A percentile compares a stretch with the other conserved stretches of the same genome.
These are phyloP conservation scores for Microplitis mediator DNA, from an alignment of 1,140 invertebrate genomes.

Conservation along the genomic window DNA sequence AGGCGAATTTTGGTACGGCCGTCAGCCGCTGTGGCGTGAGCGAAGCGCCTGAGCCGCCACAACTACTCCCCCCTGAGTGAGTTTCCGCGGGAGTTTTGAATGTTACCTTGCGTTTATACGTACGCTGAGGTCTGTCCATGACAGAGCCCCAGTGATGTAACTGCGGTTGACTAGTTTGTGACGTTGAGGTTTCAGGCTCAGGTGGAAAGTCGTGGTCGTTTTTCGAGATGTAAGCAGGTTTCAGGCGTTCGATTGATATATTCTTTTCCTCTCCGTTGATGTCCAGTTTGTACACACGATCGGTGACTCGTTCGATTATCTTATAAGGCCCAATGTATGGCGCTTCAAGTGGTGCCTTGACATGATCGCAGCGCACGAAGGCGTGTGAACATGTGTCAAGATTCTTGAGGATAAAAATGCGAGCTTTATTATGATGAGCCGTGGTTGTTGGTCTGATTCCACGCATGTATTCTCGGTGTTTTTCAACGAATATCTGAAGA, in stretches of 20 bases:
- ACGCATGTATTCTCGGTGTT: slow-evolving; percentile 19
- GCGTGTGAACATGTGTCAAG: slow-evolving; percentile 21
- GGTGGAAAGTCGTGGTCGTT: no score
- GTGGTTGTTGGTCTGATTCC: slow-evolving; percentile 25
- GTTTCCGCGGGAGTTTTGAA: no score
- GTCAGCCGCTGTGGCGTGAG: no score
- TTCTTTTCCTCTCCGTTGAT: background rate
- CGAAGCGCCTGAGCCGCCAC: no score
- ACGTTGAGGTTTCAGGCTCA: no score
- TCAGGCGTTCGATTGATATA: background rate
- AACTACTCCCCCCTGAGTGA: no score
- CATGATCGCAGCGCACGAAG: slow-evolving; percentile 4
- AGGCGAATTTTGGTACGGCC: no score
- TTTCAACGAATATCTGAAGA: slow-evolving; percentile 14
- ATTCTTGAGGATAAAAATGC: slow-evolving; percentile 11
- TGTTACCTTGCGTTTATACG: no score
- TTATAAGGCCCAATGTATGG: slow-evolving; percentile 25
- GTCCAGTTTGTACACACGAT: background rate
- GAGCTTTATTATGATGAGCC: slow-evolving; percentile 27
- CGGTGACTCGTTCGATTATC: background rate
- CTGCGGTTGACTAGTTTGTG: no score
- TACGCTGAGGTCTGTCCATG: no score
- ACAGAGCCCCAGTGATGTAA: no score
- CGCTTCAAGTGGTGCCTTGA: slow-evolving; percentile 26
- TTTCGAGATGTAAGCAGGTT: background rate